Conservation (phyloP, 2,888 invertebrate species). For the Dicyrtoma fusca region DNA sequence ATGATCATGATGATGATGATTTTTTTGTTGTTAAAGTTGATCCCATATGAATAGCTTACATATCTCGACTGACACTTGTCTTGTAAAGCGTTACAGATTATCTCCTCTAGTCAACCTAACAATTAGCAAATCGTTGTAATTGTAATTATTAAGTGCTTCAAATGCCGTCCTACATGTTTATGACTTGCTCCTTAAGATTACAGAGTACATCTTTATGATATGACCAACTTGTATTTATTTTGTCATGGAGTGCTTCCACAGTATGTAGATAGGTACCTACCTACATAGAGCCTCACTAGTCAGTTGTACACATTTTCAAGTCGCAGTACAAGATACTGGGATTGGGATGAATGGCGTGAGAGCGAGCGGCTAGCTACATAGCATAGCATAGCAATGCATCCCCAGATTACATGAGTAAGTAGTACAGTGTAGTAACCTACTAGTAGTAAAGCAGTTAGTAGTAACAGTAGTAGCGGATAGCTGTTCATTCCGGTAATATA, state of each 20-base stretch:
- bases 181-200: conserved; percentile 35
- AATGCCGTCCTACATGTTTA: conserved; percentile 36
- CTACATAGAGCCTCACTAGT: no score
- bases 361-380: no score
- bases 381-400: no score
- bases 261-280: no score
- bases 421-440: no score
- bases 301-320: background rate
- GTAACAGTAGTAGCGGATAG: no score
- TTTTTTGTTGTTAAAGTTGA: background rate
- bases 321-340: background rate
- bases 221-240: conserved; percentile 16
- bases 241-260: no score
- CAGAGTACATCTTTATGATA: conserved; percentile 33
- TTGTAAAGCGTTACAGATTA: conserved; percentile 31
- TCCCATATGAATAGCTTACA: conserved; percentile 5
- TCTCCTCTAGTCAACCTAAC: conserved; percentile 30
- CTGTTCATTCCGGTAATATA: no score
- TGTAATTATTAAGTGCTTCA: conserved; percentile 38
- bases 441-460: no score
- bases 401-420: no score
- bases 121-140: conserved; percentile 37
- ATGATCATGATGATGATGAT: background rate
- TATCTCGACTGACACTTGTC: conserved; percentile 19
- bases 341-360: no score